Evolutionary conservation across 2,113 vertebrate species (phyloP).

Genomic region (Apistogramma diplotaenia): DNA sequence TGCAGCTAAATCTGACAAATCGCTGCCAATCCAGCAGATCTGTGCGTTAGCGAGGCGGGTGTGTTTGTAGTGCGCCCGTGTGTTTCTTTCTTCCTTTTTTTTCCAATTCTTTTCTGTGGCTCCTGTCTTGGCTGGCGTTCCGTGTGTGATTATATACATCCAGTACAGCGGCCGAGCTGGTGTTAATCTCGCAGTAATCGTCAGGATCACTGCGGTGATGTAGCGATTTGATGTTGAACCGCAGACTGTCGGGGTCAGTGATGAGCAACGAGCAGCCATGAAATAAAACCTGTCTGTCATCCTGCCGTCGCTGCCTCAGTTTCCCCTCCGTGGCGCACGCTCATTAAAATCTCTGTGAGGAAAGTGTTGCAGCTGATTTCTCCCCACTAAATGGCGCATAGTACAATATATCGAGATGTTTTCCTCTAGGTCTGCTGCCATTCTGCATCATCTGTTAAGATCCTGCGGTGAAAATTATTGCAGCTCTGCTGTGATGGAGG

Average conservation of each 20-base stretch:
- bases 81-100: not conserved
- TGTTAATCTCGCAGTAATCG: constrained; percentile 66
- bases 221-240: constrained; percentile 43
- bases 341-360: constrained; percentile 55
- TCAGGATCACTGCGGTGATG: constrained; percentile 26
- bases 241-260: constrained; percentile 30
- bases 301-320: constrained; percentile 23
- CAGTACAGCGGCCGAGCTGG: constrained; percentile 5
- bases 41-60: not conserved
- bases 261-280: constrained; percentile 28
- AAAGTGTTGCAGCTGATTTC: constrained; percentile 48
- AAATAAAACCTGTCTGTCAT: constrained; percentile 50
- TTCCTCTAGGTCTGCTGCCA: constrained; percentile 59
- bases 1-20: constrained; percentile 73
- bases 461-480: constrained; percentile 5
- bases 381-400: constrained; percentile 53
- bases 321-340: constrained; percentile 14
- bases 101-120: not conserved
- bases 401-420: constrained; percentile 58
- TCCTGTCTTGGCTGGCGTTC: constrained; percentile 21
- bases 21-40: constrained; percentile 62
- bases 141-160: constrained; percentile 29
- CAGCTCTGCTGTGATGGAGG: constrained; percentile 11
- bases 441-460: constrained; percentile 48
- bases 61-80: constrained; percentile 1